Conservation (phyloP, 2,888 invertebrate genomes). For the Brenthis daphne region DNA sequence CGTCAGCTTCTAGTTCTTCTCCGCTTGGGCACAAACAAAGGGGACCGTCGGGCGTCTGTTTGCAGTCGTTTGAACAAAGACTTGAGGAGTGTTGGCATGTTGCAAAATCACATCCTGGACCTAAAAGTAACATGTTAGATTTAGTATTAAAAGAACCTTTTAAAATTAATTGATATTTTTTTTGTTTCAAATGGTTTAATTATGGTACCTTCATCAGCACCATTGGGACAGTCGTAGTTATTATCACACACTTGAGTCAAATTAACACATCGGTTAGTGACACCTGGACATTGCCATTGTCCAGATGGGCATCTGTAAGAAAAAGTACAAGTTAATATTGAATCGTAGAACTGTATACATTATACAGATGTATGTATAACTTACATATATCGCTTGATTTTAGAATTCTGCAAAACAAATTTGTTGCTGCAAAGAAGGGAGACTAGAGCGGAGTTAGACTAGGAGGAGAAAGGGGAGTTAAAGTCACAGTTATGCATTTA, state of each 20-base stretch:
- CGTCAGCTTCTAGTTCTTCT: slow-evolving; percentile 88
- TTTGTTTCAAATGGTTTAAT: background rate
- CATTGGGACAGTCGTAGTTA: slow-evolving; percentile 94
- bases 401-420: background rate
- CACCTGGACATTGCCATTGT: slow-evolving; percentile 94
- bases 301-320: slow-evolving; percentile 84
- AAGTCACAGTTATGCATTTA: no score
- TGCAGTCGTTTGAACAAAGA: slow-evolving; percentile 92
- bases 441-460: no score
- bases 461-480: no score
- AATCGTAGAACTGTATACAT: no score
- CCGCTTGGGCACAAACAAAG: slow-evolving; percentile 95
- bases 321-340: background rate
- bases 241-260: slow-evolving; percentile 94
- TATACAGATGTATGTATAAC: no score
- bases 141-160: background rate
- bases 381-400: background rate
- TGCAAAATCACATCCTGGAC: slow-evolving; percentile 90
- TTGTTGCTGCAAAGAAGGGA: background rate
- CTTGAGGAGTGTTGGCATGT: slow-evolving; percentile 89
- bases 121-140: slow-evolving; percentile 44
- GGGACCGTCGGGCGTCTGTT: slow-evolving; percentile 93
- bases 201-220: slow-evolving; percentile 91
- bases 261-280: slow-evolving; percentile 92
- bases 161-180: no score